Base-by-base conservation (phyloP, 2,888 invertebrate genomes). In the Hyposoter dolosus region DNA sequence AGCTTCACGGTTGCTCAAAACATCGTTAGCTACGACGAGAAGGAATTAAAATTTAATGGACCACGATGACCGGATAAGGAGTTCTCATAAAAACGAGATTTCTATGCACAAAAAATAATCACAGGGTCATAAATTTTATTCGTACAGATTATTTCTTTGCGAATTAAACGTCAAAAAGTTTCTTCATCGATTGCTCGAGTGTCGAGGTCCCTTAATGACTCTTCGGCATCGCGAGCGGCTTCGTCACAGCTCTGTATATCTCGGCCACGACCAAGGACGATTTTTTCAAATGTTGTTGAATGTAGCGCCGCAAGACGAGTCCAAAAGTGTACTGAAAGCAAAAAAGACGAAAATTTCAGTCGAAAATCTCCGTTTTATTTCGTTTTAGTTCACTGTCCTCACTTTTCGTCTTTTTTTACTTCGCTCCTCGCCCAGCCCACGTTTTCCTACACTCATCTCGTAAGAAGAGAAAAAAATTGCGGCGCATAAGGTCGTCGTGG, bases 321-420 rank as follows among this genome's bases (percentile, higher is more conserved):
- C 92, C 91, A 63, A 90, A 60, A 0, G 90, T 91, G 75, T 90
- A 90, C 90, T 91, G 87, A 78, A 90, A 90, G 7, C 84, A 69
- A 86, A 12, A 74, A 74, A 68, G 45, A 15, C 63, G 53, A 86
- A 43, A 81, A 80, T 47, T 56, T 68, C 43, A 68, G 43, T 3
- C 9, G n/a, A 63, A 40, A 40, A 69, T 40, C 66, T n/a, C n/a
- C n/a, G n/a, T n/a, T n/a, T n/a, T n/a, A n/a, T n/a, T 23, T 66
- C 12, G 28, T 28, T n/a, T 3, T 7, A 35, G 7, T 32, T 23
- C 1, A 12, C 40, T 77, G 15, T 23, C 47, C 19, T 50, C 35
- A 17, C 53, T 84, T 56, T 60, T 56, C 32, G 43, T 63, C 17
- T 47, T 45, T 6, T 23, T 40, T 23, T 40, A 40, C 40, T 7